Conservation (phyloP, 2,797 vertebrate species). For the Malurus splendens region DNA sequence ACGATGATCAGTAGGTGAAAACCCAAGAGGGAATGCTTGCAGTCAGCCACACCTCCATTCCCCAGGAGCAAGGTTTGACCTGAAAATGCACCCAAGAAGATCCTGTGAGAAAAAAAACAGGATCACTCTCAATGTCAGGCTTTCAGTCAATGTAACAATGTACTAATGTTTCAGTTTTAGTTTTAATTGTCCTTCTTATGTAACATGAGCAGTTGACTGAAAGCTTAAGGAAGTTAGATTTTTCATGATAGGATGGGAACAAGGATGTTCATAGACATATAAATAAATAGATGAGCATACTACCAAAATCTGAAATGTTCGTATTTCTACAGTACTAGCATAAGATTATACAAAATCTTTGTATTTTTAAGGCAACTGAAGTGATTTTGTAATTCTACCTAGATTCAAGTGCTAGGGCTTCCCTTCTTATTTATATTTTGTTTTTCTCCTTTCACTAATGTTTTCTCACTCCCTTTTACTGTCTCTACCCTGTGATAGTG, state of each 20-base stretch:
- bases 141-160: not conserved
- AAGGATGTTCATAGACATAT: not conserved
- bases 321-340: not conserved
- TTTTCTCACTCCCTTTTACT: not conserved
- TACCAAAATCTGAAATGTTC: not conserved
- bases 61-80: not conserved
- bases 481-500: not conserved
- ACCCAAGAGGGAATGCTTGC: rapidly evolving
- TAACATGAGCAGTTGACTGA: not conserved
- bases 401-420: not conserved
- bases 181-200: not conserved
- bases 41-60: not conserved
- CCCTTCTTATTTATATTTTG: not conserved
- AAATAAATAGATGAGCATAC: not conserved
- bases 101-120: not conserved
- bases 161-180: not conserved
- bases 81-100: not conserved
- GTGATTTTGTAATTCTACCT: not conserved
- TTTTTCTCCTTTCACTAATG: not conserved
- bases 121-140: not conserved
- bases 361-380: not conserved
- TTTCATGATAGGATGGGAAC: not conserved
- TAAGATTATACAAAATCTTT: not conserved
- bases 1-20: not conserved
- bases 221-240: not conserved